These are phyloP conservation scores for Ibidorhyncha struthersii DNA, from an alignment of 2,113 vertebrate genomes.

Conservation along the genomic window DNA sequence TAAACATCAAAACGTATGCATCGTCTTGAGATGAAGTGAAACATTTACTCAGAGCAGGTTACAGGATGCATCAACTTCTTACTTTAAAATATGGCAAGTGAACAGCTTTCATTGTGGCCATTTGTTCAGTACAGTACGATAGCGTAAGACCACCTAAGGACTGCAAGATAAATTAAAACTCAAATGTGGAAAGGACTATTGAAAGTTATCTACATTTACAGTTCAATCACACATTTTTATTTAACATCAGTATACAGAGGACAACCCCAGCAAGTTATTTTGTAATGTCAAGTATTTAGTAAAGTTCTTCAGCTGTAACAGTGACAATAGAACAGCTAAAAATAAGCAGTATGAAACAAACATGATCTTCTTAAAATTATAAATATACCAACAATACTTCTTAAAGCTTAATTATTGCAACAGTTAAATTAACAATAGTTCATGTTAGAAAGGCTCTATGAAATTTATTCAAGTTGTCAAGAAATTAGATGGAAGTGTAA, in stretches of 20 bases:
- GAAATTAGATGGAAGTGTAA: constrained; percentile 72
- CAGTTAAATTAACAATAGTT: constrained; percentile 69
- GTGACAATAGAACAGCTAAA: constrained; percentile 69
- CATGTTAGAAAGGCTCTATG: constrained; percentile 74
- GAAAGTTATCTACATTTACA: constrained; percentile 63
- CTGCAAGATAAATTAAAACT: constrained; percentile 48
- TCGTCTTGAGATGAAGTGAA: not conserved
- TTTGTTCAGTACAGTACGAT: not conserved
- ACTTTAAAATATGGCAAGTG: not conserved
- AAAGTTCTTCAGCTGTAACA: constrained; percentile 70
- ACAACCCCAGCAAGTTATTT: constrained; percentile 66
- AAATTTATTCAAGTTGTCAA: constrained; percentile 78
- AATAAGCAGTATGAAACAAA: constrained; percentile 73
- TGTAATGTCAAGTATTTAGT: constrained; percentile 54
- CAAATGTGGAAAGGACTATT: constrained; percentile 54
- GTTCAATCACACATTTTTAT: constrained; percentile 69
- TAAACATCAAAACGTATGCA: not conserved
- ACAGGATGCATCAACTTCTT: not conserved
- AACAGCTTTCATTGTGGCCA: not conserved
- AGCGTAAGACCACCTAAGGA: constrained; percentile 15
- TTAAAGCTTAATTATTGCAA: constrained; percentile 73
- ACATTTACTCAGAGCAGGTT: not conserved
- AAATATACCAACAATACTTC: constrained; percentile 72
- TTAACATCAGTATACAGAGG: constrained; percentile 70
- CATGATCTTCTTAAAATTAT: constrained; percentile 65